Base-by-base conservation (phyloP, 2,888 invertebrate species). In the Galerucella pusilla region DNA sequence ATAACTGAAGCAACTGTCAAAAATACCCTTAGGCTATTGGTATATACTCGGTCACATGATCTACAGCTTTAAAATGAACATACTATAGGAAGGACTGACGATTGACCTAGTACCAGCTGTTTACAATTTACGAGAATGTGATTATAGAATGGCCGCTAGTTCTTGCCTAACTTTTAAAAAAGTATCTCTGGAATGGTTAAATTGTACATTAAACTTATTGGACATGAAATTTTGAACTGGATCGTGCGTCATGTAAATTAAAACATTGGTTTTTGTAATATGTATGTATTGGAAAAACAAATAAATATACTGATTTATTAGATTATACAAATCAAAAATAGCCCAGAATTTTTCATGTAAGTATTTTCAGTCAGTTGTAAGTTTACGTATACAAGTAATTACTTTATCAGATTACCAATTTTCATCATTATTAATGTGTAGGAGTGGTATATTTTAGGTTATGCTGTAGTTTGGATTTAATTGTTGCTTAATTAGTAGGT, bases 51-150 rank as follows among this genome's bases (percentile, higher is more conserved):
- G 66, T 66, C 72, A 66, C 52, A 60, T 72, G 72, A 67, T 60
- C 28, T 16, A 9, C 60, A 20, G 45, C 45, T 67, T 45, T 59
- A 66, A 45, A 52, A 16, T 60, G 54, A 59, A 72, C 49, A 49
- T 35, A 68, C 74, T 72, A 69, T 79, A 75, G 61, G 63, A n/a
- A 35, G 66, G 49, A 52, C 60, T 75, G 66, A 68, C 54, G 73
- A 76, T 79, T 80, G 80, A 80, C 80, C 81, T 79, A 81, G 68
- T 77, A 78, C 77, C 80, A 80, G 80, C 81, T 81, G 81, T 81
- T 81, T 80, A 79, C 78, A 79, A 76, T 78, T 77, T 80, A 73
- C 76, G 71, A 75, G 81, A 80, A 78, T 63, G 73, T 75, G 78
- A 75, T 75, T 75, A 75, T 45, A 80, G 80, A 81, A 81, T 81